phyloP scores from a whole-genome alignment of 2,113 vertebrate species.

The Recurvirostra avosetta region DNA sequence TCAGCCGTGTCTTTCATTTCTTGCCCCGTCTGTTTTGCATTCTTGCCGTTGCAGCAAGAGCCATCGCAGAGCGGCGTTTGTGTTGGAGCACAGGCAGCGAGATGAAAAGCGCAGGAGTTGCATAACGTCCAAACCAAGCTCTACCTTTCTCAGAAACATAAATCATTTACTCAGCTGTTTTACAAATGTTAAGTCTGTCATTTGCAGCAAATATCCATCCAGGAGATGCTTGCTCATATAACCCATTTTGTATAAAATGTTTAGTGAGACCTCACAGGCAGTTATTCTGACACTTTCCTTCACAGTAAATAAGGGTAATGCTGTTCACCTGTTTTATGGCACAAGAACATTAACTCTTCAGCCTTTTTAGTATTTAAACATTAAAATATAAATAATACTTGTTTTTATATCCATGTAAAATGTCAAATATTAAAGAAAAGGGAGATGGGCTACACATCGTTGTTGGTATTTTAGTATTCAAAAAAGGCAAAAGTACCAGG shows the following conservation, averaged over 20 bases:
- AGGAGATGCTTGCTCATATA: neutral
- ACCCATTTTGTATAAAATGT: neutral
- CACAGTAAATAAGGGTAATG: neutral
- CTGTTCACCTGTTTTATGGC: neutral
- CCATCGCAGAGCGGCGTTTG: neutral
- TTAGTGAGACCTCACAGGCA: neutral
- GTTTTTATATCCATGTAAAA: neutral
- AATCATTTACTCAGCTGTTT: neutral
- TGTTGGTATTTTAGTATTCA: constrained; percentile 46
- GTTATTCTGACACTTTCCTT: neutral
- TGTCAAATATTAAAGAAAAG: neutral
- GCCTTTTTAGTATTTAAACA: neutral
- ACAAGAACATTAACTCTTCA: neutral
- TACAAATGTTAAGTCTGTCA: neutral
- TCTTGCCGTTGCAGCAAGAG: neutral
- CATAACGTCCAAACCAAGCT: neutral
- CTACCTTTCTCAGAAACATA: neutral
- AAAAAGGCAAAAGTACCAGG: constrained; percentile 86
- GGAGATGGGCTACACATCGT: neutral
- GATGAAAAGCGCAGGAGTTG: neutral
- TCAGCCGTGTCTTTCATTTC: neutral
- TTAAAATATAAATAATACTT: neutral
- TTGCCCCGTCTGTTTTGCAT: neutral
- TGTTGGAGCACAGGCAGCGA: fast-evolving
- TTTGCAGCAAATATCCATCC: neutral